phyloP scores from a whole-genome alignment of 2,113 vertebrate species.

The Melierax canorus region DNA sequence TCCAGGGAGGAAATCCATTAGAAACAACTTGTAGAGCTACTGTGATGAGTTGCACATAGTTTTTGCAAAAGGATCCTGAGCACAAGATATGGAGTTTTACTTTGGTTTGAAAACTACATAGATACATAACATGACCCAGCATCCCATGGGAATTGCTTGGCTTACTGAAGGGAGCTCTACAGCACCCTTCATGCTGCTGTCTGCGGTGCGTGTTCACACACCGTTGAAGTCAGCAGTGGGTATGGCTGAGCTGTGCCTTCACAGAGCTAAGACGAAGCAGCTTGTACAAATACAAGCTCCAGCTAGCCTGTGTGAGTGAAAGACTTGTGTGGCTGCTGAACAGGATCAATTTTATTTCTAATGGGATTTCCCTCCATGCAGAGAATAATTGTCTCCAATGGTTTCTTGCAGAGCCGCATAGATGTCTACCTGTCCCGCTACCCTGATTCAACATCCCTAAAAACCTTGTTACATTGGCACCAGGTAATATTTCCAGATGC shows the following conservation, averaged over 20 bases:
- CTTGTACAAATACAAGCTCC: background rate
- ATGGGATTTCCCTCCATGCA: background rate
- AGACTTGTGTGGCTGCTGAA: background rate
- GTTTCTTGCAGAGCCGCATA: slow-evolving; percentile 74
- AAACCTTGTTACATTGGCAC: slow-evolving; percentile 85
- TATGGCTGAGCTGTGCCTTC: background rate
- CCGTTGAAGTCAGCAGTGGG: too few relatives aligned
- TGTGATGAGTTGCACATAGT: background rate
- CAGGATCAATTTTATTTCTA: background rate
- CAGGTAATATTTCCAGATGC: slow-evolving; percentile 73
- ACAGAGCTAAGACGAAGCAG: background rate
- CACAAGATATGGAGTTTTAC: background rate
- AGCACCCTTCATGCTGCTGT: background rate
- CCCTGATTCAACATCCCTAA: slow-evolving; percentile 83
- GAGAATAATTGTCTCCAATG: background rate
- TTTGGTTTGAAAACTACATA: background rate
- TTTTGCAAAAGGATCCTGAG: background rate
- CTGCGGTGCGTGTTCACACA: background rate
- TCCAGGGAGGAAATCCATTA: background rate
- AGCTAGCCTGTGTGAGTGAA: background rate
- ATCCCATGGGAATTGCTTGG: background rate
- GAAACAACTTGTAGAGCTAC: background rate
- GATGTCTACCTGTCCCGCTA: slow-evolving; percentile 82
- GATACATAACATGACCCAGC: background rate
- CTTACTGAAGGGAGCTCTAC: background rate